Conservation (phyloP, 1,140 invertebrate species). For the Chlorops oryzae region DNA sequence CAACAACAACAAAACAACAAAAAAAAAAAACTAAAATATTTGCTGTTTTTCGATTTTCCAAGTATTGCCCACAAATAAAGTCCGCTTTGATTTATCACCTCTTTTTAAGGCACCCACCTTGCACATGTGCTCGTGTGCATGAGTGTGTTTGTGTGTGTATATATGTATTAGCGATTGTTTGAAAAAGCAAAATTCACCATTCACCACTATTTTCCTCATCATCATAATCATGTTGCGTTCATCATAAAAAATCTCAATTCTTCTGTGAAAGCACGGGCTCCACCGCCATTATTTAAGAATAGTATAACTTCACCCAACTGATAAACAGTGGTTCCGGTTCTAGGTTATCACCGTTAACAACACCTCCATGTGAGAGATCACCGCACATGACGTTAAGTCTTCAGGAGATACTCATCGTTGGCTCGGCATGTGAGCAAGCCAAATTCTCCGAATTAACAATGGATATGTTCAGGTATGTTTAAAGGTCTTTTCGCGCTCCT, state of each 20-base stretch:
- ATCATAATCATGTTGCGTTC: constrained; percentile 44
- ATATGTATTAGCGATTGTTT: constrained; percentile 29
- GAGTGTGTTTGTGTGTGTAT: constrained; percentile 22
- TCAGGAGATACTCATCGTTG: constrained; percentile 92
- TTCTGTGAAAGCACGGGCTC: constrained; percentile 50
- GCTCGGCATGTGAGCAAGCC: constrained; percentile 90
- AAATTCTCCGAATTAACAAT: constrained; percentile 96
- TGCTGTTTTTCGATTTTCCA: too few relatives aligned
- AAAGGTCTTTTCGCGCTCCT: too few relatives aligned
- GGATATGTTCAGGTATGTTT: constrained; percentile 82
- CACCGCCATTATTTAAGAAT: constrained; percentile 28
- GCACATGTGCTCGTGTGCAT: constrained; percentile 16
- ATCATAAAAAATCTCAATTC: constrained; percentile 48
- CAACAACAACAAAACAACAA: too few relatives aligned
- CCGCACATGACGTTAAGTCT: constrained; percentile 79
- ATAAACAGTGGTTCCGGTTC: constrained; percentile 49
- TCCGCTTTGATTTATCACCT: constrained; percentile 4
- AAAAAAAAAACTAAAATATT: constrained; percentile 37
- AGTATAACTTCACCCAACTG: constrained; percentile 45
- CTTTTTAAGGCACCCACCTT: neutral
- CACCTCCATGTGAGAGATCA: constrained; percentile 80
- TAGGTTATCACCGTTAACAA: constrained; percentile 76
- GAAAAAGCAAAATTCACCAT: neutral
- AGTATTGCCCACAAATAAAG: too few relatives aligned
- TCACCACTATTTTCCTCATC: constrained; percentile 19